Evolutionary conservation across 2,113 vertebrate genomes (phyloP).

Genomic region (Cyrtonyx montezumae): DNA sequence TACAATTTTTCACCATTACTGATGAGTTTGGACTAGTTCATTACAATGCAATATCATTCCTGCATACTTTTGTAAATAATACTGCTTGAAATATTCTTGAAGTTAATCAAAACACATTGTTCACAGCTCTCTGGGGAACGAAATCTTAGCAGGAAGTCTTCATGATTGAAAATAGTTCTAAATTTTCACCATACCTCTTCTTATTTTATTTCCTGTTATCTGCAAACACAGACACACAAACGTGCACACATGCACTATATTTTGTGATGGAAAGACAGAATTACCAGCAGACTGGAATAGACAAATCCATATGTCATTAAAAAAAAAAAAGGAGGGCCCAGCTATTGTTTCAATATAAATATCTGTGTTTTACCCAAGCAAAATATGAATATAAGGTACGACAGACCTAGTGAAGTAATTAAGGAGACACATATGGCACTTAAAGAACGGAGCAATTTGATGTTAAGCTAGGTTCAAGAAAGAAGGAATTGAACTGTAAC

Average conservation of each 20-base stretch:
- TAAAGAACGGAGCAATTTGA: background rate
- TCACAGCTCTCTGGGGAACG: background rate
- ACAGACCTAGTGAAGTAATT: background rate
- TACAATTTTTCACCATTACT: background rate
- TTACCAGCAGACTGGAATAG: background rate
- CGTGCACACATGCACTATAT: background rate
- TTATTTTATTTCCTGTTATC: background rate
- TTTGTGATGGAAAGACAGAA: background rate
- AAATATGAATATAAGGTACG: background rate
- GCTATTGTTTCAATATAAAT: background rate
- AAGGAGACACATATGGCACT: background rate
- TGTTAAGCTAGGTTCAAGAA: background rate
- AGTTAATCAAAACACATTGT: conserved; percentile 40
- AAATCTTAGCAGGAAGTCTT: background rate
- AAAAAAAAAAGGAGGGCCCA: background rate
- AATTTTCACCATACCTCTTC: background rate
- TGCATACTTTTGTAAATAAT: background rate
- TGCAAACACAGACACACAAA: background rate
- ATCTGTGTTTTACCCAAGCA: background rate
- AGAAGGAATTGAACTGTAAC: background rate
- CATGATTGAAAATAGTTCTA: background rate
- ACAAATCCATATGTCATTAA: background rate
- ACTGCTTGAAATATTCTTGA: conserved; percentile 8
- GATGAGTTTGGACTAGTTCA: background rate
- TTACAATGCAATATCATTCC: background rate